phyloP scores from a whole-genome alignment of 1,140 invertebrate species.

The Epicauta chinensis region DNA sequence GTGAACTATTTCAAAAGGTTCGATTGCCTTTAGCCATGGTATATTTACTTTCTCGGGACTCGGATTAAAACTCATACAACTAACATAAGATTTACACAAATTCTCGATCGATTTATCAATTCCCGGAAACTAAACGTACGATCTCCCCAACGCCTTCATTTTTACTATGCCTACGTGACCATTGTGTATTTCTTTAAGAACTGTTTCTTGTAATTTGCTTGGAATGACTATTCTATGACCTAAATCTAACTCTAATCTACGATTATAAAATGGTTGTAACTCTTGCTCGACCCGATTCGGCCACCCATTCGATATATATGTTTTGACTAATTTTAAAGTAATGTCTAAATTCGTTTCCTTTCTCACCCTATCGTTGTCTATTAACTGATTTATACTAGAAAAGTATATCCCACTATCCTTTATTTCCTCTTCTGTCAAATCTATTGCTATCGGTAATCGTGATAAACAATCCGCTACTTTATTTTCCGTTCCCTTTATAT shows the following conservation, averaged over 20 bases:
- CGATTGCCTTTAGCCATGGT: too few species aligned
- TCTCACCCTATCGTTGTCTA: neutral
- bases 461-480: conserved; percentile 29
- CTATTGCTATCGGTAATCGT: conserved; percentile 20
- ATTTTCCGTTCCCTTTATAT: conserved; percentile 17
- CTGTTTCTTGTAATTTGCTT: neutral
- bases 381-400: neutral
- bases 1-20: too few species aligned
- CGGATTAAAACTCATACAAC: too few species aligned
- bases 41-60: too few species aligned
- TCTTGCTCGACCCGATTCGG: neutral
- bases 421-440: too few species aligned
- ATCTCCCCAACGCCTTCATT: conserved; percentile 31
- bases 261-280: conserved; percentile 1
- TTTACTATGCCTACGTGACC: conserved; percentile 28
- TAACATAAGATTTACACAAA: too few species aligned
- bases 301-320: conserved; percentile 2
- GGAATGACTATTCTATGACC: conserved; percentile 15
- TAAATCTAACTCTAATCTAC: conserved; percentile 4
- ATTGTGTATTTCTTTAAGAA: conserved; percentile 20
- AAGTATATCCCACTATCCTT: too few species aligned
- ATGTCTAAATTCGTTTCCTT: neutral
- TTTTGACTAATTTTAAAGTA: neutral
- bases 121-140: too few species aligned
- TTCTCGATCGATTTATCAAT: too few species aligned